phyloP scores from a whole-genome alignment of 2,888 invertebrate species.

The Embidobia sp. region DNA sequence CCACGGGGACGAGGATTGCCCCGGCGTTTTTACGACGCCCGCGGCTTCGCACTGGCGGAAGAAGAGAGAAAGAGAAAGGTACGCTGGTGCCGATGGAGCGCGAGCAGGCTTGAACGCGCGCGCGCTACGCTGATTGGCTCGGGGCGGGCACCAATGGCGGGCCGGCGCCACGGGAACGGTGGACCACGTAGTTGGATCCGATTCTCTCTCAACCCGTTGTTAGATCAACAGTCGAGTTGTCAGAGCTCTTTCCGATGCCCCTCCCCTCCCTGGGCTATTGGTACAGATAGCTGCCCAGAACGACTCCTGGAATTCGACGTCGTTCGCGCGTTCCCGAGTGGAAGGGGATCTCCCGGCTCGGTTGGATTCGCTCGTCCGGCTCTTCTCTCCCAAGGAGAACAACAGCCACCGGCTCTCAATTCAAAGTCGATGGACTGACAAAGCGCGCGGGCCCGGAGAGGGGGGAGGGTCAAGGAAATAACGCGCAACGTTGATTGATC shows the following conservation, averaged over 20 bases:
- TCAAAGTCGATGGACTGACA: conserved; percentile 35
- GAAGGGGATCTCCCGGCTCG: too few relatives aligned
- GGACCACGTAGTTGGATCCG: conserved; percentile 38
- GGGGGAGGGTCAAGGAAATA: conserved; percentile 42
- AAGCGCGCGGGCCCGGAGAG: too few relatives aligned
- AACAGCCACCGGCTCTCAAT: conserved; percentile 43
- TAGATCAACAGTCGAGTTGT: conserved; percentile 8
- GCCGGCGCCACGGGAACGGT: conserved; percentile 34
- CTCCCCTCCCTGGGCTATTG: conserved; percentile 8
- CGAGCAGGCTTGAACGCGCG: too few relatives aligned
- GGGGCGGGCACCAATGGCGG: conserved; percentile 42
- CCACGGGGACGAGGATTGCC: too few relatives aligned
- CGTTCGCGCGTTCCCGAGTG: conserved; percentile 1
- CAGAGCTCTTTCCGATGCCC: too few relatives aligned
- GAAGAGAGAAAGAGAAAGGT: conserved; percentile 34
- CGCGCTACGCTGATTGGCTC: conserved; percentile 30
- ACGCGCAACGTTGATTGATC: conserved; percentile 37
- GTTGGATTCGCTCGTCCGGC: too few relatives aligned
- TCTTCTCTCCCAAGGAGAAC: conserved; percentile 46
- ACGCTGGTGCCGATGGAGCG: not conserved
- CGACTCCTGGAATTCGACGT: conserved; percentile 10
- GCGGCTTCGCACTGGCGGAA: too few relatives aligned
- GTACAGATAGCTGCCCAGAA: too few relatives aligned
- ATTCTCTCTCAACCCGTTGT: too few relatives aligned
- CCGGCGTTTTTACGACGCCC: too few relatives aligned